Evolutionary conservation across 2,888 invertebrate genomes (phyloP).

Genomic region (Selenia dentaria): DNA sequence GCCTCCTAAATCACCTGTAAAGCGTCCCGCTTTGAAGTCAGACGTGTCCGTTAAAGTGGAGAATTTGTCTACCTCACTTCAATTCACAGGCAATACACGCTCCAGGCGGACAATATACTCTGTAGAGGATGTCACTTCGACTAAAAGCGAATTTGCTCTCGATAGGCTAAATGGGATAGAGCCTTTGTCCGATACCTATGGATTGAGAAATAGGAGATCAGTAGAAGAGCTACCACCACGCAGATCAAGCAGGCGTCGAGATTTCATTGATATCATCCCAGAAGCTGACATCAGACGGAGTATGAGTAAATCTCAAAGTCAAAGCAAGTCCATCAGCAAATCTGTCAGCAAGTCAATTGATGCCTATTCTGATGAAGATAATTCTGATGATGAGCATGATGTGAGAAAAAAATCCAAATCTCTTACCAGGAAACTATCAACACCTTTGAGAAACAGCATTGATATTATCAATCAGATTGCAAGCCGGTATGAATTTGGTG

Average conservation of each 20-base stretch:
- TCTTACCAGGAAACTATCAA: conserved; percentile 66
- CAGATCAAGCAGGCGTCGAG: conserved; percentile 63
- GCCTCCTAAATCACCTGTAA: conserved; percentile 60
- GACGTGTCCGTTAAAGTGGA: conserved; percentile 53
- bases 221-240: conserved; percentile 61
- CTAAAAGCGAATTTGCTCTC: conserved; percentile 44
- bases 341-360: conserved; percentile 69
- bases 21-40: conserved; percentile 57
- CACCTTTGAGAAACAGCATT: conserved; percentile 64
- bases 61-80: conserved; percentile 49
- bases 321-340: conserved; percentile 64
- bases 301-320: conserved; percentile 60
- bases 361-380: conserved; percentile 69
- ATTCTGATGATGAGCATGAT: conserved; percentile 60
- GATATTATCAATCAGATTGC: conserved; percentile 46
- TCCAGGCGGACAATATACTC: conserved; percentile 66
- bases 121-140: conserved; percentile 56
- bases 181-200: conserved; percentile 47
- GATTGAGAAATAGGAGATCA: conserved; percentile 58
- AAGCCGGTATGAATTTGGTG: conserved; percentile 72
- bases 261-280: conserved; percentile 55
- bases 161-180: conserved; percentile 61
- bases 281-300: conserved; percentile 63
- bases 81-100: conserved; percentile 39
- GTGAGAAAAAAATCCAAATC: conserved; percentile 53